A percentile compares a stretch with the other conserved stretches of the same genome.
Evolutionary conservation across 2,113 vertebrate species (phyloP).

Genomic region (Noctilio leporinus): DNA sequence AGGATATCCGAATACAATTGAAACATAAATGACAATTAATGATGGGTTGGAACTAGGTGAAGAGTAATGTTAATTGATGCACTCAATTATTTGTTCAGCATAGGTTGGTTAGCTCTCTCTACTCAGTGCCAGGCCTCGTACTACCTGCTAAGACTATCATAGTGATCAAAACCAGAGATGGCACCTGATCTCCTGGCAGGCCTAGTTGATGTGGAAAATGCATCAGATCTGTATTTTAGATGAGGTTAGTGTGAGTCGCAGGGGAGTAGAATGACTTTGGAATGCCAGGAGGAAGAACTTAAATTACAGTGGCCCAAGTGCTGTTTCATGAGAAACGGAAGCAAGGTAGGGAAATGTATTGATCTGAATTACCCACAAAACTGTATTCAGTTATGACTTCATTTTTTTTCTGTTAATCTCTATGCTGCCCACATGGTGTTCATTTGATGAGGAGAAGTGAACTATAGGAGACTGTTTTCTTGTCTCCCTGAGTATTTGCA

Average conservation of each 20-base stretch:
- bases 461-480: background rate
- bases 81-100: background rate
- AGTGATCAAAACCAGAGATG: background rate
- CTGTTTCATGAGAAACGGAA: background rate
- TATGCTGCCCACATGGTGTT: background rate
- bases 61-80: rapidly evolving
- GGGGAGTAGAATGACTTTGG: background rate
- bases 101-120: background rate
- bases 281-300: background rate
- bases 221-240: background rate
- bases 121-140: background rate
- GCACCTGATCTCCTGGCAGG: background rate
- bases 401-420: background rate
- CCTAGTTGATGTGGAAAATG: background rate
- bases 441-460: background rate
- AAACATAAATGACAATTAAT: background rate
- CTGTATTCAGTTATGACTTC: background rate
- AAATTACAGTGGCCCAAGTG: background rate
- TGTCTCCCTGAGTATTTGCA: background rate
- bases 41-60: background rate
- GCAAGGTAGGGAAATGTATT: background rate
- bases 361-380: background rate
- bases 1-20: background rate
- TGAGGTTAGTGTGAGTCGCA: background rate
- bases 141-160: background rate